phyloP scores from a whole-genome alignment of 35 echinoderm and acorn worm genomes.

The Lytechinus variegatus region DNA sequence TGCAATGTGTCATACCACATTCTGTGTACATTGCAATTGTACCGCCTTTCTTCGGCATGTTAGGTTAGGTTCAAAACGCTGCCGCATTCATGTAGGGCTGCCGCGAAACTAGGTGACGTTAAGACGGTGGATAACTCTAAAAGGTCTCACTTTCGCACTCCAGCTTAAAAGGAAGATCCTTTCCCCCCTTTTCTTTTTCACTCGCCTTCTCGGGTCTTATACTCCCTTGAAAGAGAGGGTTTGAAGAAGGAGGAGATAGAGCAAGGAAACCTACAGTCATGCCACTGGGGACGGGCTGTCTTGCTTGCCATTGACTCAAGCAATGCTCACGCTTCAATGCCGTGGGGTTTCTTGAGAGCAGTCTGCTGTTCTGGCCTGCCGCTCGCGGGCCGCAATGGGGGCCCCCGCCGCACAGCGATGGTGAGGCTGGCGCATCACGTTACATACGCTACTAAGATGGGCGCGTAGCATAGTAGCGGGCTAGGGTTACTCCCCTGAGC shows the following conservation, averaged over 20 bases:
- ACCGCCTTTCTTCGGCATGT: background rate
- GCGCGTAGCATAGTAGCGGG: constrained; percentile 47
- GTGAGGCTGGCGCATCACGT: constrained; percentile 28
- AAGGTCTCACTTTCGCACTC: constrained; percentile 40
- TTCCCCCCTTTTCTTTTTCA: background rate
- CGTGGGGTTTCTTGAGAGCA: constrained; percentile 31
- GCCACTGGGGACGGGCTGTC: constrained; percentile 51
- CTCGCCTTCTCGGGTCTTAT: background rate
- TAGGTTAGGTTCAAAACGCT: background rate
- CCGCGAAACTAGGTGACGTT: constrained; percentile 40
- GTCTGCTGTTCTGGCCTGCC: constrained; percentile 47
- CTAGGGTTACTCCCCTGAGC: constrained; percentile 46
- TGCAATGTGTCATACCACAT: background rate
- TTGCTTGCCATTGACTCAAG: constrained; percentile 27
- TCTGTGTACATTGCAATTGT: constrained; percentile 41
- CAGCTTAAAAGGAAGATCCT: constrained; percentile 7
- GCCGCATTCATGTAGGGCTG: background rate
- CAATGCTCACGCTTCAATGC: constrained; percentile 5
- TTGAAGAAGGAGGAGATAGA: background rate
- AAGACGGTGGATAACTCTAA: constrained; percentile 3
- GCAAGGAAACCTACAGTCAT: constrained; percentile 22
- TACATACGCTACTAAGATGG: constrained; percentile 34
- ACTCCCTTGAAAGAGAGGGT: background rate
- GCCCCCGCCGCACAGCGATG: constrained; percentile 45
- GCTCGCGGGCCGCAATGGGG: constrained; percentile 49